A percentile compares a stretch with the other conserved stretches of the same genome.
Conservation (phyloP, 2,113 vertebrate species). For the Python bivittatus region DNA sequence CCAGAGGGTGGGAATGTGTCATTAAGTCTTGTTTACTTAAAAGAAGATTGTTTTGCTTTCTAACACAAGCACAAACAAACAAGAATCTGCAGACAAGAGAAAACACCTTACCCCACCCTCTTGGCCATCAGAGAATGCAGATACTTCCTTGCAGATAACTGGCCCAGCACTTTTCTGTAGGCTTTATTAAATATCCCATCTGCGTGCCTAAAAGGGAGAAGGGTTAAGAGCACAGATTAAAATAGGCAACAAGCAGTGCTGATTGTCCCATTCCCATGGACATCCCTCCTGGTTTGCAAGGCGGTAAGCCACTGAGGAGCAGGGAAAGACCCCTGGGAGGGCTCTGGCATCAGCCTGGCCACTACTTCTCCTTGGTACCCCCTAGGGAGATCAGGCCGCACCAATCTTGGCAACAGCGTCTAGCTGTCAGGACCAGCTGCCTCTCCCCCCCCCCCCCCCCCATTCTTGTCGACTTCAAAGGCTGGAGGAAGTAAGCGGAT, state of each 20-base stretch:
- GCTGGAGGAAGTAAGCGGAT: not conserved
- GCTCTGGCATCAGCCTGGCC: not conserved
- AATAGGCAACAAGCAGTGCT: not conserved
- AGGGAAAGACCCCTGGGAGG: not conserved
- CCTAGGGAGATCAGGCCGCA: not conserved
- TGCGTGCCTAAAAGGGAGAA: constrained; percentile 77
- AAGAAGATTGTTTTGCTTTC: too few relatives aligned
- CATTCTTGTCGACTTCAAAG: not conserved
- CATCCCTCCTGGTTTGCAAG: not conserved
- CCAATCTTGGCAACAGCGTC: not conserved
- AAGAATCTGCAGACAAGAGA: not conserved
- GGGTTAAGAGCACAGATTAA: not conserved
- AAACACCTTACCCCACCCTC: constrained; percentile 86
- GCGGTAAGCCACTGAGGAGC: not conserved
- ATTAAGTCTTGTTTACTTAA: not conserved
- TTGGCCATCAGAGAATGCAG: constrained; percentile 91
- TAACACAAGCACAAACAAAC: not conserved
- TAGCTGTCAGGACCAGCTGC: not conserved
- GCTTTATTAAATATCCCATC: constrained; percentile 93
- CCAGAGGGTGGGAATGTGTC: not conserved
- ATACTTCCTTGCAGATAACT: constrained; percentile 91
- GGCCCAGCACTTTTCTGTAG: constrained; percentile 91
- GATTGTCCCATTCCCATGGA: not conserved
- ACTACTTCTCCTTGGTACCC: constrained; percentile 30
- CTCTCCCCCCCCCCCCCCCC: not conserved